Evolutionary conservation across 2,888 invertebrate genomes (phyloP).

Genomic region (Drosophila neotestacea): DNA sequence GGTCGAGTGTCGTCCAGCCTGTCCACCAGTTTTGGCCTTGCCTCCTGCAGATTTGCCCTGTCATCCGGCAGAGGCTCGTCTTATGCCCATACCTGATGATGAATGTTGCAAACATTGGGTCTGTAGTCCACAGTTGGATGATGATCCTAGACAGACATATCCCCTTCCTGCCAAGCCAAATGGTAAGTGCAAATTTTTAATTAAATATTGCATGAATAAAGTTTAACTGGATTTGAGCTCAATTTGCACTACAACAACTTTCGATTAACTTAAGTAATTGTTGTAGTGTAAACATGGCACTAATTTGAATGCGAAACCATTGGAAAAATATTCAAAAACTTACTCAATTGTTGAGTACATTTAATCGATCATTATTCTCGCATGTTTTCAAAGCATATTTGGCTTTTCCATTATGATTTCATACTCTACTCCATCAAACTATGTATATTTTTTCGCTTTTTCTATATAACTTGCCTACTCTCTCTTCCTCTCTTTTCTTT

Average conservation of each 20-base stretch:
- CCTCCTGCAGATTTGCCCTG: conserved; percentile 92
- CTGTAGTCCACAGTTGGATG: conserved; percentile 84
- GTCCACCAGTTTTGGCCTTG: conserved; percentile 90
- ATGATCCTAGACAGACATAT: conserved; percentile 5
- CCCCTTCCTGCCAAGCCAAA: neutral
- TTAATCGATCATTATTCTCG: conserved; percentile 42
- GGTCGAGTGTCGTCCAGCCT: conserved; percentile 93
- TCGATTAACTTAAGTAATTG: neutral
- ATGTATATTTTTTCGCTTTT: conserved; percentile 47
- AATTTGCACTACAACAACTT: conserved; percentile 16
- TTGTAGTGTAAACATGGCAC: conserved; percentile 13
- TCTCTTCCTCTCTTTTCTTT: conserved; percentile 17
- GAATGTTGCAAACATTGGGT: conserved; percentile 95
- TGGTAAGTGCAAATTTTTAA: neutral
- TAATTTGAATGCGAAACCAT: conserved; percentile 29
- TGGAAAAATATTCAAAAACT: conserved; percentile 30
- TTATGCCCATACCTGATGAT: conserved; percentile 89
- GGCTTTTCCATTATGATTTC: conserved; percentile 41
- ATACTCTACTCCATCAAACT: conserved; percentile 12
- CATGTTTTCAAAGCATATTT: conserved; percentile 43
- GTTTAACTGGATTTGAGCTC: conserved; percentile 1
- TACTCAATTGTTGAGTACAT: conserved; percentile 24
- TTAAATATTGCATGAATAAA: conserved; percentile 9
- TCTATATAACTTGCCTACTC: conserved; percentile 43
- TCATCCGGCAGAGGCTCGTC: conserved; percentile 88